A percentile compares a stretch with the other conserved stretches of the same genome.
Conservation (phyloP, 2,888 invertebrate species). For the Agrotis exclamationis region DNA sequence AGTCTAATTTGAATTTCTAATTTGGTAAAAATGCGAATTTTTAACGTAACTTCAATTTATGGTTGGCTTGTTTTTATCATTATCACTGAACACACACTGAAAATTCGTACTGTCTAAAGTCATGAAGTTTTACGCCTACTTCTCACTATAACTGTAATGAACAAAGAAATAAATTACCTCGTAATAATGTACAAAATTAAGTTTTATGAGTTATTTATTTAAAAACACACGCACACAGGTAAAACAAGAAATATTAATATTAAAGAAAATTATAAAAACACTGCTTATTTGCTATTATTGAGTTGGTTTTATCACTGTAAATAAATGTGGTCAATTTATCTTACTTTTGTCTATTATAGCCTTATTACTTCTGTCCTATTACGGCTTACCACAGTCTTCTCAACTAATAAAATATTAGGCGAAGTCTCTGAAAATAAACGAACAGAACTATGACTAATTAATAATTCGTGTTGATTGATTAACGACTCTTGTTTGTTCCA, state of each 20-base stretch:
- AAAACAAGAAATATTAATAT: no score
- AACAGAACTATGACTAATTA: slow-evolving; percentile 45
- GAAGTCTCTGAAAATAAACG: slow-evolving; percentile 21
- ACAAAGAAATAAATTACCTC: slow-evolving; percentile 6
- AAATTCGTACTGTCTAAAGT: not conserved
- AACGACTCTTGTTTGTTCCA: slow-evolving; percentile 33
- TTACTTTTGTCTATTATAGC: not conserved
- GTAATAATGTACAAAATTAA: not conserved
- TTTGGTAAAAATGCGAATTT: slow-evolving; percentile 13
- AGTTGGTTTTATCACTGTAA: not conserved
- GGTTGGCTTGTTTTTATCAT: slow-evolving; percentile 19
- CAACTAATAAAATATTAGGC: slow-evolving; percentile 6
- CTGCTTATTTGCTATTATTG: no score
- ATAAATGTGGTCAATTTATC: not conserved
- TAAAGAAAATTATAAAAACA: no score
- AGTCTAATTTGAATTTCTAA: slow-evolving; percentile 48
- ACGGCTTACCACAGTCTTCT: not conserved
- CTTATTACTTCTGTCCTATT: not conserved
- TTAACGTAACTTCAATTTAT: slow-evolving; percentile 8
- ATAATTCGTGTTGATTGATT: slow-evolving; percentile 43
- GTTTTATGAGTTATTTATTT: slow-evolving; percentile 2
- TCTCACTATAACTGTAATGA: not conserved
- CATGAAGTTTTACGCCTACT: not conserved
- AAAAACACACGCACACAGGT: no score
- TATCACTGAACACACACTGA: slow-evolving; percentile 1